Evolutionary conservation across 2,797 vertebrate species (phyloP).

Genomic region (Amniataba percoides): DNA sequence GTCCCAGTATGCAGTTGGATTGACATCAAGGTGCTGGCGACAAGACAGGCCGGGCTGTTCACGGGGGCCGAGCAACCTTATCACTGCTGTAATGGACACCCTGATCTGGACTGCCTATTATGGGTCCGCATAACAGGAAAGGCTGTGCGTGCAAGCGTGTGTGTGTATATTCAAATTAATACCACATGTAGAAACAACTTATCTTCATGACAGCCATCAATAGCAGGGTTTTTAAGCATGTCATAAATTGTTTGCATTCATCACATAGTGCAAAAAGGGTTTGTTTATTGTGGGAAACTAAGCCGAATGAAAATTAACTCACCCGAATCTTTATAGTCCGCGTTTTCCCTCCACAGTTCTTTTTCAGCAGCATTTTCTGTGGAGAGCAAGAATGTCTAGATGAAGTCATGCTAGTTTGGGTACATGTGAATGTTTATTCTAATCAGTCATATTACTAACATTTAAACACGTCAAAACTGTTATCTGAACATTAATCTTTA

Average conservation of each 20-base stretch:
- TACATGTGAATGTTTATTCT: background rate
- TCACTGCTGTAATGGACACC: conserved; percentile 63
- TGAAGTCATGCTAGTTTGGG: background rate
- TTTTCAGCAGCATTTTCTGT: conserved; percentile 95
- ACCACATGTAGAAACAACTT: conserved; percentile 21
- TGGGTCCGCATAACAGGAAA: conserved; percentile 41
- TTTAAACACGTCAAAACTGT: background rate
- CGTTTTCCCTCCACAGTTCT: conserved; percentile 91
- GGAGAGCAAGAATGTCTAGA: conserved; percentile 67
- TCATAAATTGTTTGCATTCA: conserved; percentile 1
- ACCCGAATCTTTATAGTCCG: conserved; percentile 92
- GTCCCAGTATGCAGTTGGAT: conserved; percentile 79
- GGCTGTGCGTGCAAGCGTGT: background rate
- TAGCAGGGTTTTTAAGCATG: background rate
- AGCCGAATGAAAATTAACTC: conserved; percentile 76
- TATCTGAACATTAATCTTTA: background rate
- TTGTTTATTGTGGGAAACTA: conserved; percentile 1
- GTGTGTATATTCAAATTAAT: conserved; percentile 28
- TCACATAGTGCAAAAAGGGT: background rate
- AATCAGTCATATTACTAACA: background rate
- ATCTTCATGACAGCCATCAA: conserved; percentile 9
- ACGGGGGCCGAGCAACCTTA: conserved; percentile 67
- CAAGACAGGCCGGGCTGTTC: conserved; percentile 60
- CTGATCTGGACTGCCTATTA: conserved; percentile 48
- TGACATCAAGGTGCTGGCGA: conserved; percentile 73